phyloP scores from a whole-genome alignment of 2,888 invertebrate species.

The Protonemura montana region DNA sequence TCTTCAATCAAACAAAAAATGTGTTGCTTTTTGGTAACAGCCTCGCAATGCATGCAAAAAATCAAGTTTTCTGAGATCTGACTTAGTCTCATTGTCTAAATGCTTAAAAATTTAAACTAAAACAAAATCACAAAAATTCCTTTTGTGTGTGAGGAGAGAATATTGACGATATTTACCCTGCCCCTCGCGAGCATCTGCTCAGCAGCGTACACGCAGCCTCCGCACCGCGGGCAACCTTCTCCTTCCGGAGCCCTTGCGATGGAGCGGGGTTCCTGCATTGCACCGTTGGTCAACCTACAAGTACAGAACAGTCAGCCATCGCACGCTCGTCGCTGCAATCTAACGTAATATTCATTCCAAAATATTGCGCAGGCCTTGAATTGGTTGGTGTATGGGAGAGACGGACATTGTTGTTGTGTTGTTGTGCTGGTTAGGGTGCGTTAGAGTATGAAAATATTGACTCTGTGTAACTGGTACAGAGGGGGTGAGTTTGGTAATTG shows the following conservation, averaged over 20 bases:
- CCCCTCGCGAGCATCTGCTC: constrained; percentile 92
- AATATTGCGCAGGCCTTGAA: not conserved
- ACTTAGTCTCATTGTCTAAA: no score
- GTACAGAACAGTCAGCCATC: not conserved
- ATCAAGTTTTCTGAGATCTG: no score
- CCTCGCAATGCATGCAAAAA: no score
- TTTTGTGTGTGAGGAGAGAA: no score
- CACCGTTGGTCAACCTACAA: constrained; percentile 46
- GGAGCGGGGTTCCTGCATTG: constrained; percentile 68
- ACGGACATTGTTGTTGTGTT: not conserved
- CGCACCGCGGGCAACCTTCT: constrained; percentile 87
- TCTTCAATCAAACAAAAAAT: no score
- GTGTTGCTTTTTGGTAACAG: no score
- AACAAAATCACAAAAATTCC: no score
- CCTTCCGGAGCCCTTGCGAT: constrained; percentile 86
- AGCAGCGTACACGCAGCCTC: constrained; percentile 88
- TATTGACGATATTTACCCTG: constrained; percentile 70
- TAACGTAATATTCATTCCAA: not conserved
- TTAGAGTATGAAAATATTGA: not conserved
- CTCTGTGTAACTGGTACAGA: not conserved
- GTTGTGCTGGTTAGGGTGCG: not conserved
- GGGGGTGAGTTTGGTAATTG: not conserved
- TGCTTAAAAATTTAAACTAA: no score
- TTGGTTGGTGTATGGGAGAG: not conserved
- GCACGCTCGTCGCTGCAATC: not conserved